phyloP scores from a whole-genome alignment of 1,140 invertebrate genomes.

The Triops longicaudatus region DNA sequence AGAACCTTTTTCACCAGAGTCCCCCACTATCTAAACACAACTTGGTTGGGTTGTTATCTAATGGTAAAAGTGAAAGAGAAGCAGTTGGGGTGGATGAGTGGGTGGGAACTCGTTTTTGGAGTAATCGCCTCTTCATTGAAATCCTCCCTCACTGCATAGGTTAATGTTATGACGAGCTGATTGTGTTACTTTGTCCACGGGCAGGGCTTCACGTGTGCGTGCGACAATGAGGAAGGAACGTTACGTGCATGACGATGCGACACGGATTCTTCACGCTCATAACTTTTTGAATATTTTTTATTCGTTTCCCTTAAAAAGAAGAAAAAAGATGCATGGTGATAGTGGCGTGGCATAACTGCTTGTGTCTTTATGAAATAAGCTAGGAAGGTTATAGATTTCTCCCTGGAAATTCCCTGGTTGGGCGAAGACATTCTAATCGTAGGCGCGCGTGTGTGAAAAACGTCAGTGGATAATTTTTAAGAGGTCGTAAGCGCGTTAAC shows the following conservation, averaged over 20 bases:
- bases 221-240: neutral
- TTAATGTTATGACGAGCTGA: neutral
- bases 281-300: neutral
- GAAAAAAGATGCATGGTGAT: neutral
- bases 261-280: neutral
- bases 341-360: neutral
- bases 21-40: too few species aligned
- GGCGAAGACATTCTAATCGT: neutral
- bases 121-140: neutral
- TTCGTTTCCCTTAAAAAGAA: neutral
- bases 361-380: neutral
- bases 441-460: too few species aligned
- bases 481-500: too few species aligned
- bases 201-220: neutral
- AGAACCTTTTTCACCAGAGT: neutral
- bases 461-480: too few species aligned
- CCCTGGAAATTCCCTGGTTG: neutral
- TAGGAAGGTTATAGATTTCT: neutral
- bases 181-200: neutral
- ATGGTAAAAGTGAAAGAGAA: neutral
- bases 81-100: neutral
- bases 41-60: neutral
- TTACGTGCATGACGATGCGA: neutral
- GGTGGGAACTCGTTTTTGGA: too few species aligned
- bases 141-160: neutral